Evolutionary conservation across 35 echinoderm and acorn worm genomes (phyloP).

Genomic region (Strongylocentrotus purpuratus): DNA sequence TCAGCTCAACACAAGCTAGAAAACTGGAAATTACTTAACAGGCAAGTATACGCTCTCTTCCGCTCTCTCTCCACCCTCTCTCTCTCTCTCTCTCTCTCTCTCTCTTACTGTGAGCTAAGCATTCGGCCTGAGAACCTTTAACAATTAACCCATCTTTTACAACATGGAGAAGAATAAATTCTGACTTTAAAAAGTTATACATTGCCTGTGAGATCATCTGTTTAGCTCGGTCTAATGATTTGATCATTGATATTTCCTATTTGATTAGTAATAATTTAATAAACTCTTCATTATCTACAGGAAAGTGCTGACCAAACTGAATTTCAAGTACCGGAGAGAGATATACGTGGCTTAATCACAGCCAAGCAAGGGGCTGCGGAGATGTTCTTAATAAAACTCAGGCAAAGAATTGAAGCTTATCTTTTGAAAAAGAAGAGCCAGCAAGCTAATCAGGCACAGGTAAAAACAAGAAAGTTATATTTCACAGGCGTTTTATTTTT

Average conservation of each 20-base stretch:
- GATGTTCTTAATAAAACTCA: slow-evolving; percentile 77
- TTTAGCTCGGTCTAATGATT: too few relatives aligned
- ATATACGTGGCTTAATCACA: slow-evolving; percentile 64
- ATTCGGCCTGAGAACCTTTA: too few relatives aligned
- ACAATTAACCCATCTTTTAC: too few relatives aligned
- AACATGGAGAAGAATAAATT: too few relatives aligned
- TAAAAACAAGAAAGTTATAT: not conserved
- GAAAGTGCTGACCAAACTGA: slow-evolving; percentile 85
- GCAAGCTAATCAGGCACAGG: slow-evolving; percentile 13
- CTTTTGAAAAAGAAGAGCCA: slow-evolving; percentile 54
- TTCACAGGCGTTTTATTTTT: too few relatives aligned
- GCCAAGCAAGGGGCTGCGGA: slow-evolving; percentile 78
- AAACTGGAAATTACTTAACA: slow-evolving; percentile 89
- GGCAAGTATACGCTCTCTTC: slow-evolving; percentile 42
- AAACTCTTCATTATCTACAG: slow-evolving; percentile 68
- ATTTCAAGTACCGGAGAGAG: slow-evolving; percentile 73
- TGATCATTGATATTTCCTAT: too few relatives aligned
- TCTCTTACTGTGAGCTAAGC: not conserved
- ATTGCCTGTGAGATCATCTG: too few relatives aligned
- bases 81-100: not conserved
- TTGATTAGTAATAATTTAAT: too few relatives aligned
- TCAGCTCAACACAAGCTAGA: slow-evolving; percentile 78
- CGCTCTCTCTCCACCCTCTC: too few relatives aligned
- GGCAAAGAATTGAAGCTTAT: slow-evolving; percentile 74
- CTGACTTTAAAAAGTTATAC: too few relatives aligned